phyloP scores from a whole-genome alignment of 2,113 vertebrate genomes.

The Holacanthus passer region DNA sequence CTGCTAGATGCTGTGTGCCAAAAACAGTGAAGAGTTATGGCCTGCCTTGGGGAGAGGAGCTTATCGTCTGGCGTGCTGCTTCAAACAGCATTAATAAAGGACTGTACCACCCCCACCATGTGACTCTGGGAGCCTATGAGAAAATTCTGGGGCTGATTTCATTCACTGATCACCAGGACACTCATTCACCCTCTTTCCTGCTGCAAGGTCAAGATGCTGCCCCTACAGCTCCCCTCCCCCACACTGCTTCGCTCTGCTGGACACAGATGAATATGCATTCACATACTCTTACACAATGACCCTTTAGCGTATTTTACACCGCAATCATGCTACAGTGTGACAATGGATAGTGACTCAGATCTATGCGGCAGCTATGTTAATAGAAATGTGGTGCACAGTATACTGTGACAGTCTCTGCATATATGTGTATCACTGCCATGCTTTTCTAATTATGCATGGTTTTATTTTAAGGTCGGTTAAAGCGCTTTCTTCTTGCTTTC shows the following conservation, averaged over 20 bases:
- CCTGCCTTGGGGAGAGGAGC: slow-evolving; percentile 27
- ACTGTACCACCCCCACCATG: background rate
- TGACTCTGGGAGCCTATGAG: slow-evolving; percentile 55
- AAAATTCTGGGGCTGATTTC: slow-evolving; percentile 51
- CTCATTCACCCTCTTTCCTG: slow-evolving; percentile 67
- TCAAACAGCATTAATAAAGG: slow-evolving; percentile 26
- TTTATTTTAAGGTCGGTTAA: background rate
- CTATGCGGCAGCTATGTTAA: slow-evolving; percentile 34
- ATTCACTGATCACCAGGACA: slow-evolving; percentile 68
- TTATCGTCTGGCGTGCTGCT: slow-evolving; percentile 46
- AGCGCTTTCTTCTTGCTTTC: background rate
- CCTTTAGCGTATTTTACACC: slow-evolving; percentile 47
- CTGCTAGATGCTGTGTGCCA: slow-evolving; percentile 26
- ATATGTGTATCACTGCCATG: fast-evolving
- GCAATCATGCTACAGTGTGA: slow-evolving; percentile 26
- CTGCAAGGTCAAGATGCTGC: slow-evolving; percentile 75
- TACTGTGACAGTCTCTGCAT: background rate
- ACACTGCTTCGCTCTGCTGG: slow-evolving; percentile 5
- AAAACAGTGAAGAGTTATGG: slow-evolving; percentile 54
- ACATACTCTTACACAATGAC: slow-evolving; percentile 48
- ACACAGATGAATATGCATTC: slow-evolving; percentile 33
- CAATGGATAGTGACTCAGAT: slow-evolving; percentile 54
- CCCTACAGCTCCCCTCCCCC: slow-evolving; percentile 50
- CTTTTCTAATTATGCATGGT: background rate
- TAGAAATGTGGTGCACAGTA: background rate